Conservation (phyloP, 1,140 invertebrate species). For the Drosophila subpulchrella region DNA sequence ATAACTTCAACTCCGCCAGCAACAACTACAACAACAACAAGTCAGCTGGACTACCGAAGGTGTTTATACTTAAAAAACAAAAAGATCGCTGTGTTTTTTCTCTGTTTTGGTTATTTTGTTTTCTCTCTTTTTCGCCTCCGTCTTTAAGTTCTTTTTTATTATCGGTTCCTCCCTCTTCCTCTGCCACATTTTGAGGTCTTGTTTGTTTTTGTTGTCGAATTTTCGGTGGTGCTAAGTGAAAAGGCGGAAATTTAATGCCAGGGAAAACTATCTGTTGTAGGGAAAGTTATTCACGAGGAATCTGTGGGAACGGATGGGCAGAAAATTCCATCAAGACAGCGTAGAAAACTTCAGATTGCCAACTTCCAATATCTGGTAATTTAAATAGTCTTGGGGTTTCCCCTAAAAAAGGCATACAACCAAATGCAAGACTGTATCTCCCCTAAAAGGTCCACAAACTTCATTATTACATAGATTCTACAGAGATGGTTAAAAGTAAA, state of each 20-base stretch:
- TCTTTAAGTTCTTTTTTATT: slow-evolving; percentile 40
- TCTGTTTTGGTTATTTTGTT: slow-evolving; percentile 43
- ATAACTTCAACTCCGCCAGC: slow-evolving; percentile 26
- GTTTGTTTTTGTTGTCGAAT: slow-evolving; percentile 29
- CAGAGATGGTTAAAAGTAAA: too few species aligned
- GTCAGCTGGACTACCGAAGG: slow-evolving; percentile 53
- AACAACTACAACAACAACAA: slow-evolving; percentile 18
- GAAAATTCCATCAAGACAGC: background rate
- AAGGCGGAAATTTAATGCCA: slow-evolving; percentile 39
- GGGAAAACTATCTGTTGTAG: slow-evolving; percentile 27
- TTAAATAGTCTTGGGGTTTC: too few species aligned
- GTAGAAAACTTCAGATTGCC: background rate
- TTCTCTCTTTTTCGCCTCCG: slow-evolving; percentile 24
- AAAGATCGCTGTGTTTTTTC: slow-evolving; percentile 22
- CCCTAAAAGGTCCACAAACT: background rate
- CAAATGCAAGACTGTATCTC: too few species aligned
- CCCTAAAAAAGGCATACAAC: too few species aligned
- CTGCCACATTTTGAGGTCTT: slow-evolving; percentile 24
- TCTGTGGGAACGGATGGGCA: slow-evolving; percentile 9
- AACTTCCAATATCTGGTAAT: background rate
- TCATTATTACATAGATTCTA: background rate
- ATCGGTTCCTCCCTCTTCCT: slow-evolving; percentile 3
- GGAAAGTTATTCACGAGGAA: slow-evolving; percentile 30
- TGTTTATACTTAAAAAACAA: slow-evolving; percentile 43
- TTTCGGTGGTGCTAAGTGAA: slow-evolving; percentile 38